A percentile compares a stretch with the other conserved stretches of the same genome.
Conservation (phyloP, 1,140 invertebrate genomes). For the Lepidurus apus region DNA sequence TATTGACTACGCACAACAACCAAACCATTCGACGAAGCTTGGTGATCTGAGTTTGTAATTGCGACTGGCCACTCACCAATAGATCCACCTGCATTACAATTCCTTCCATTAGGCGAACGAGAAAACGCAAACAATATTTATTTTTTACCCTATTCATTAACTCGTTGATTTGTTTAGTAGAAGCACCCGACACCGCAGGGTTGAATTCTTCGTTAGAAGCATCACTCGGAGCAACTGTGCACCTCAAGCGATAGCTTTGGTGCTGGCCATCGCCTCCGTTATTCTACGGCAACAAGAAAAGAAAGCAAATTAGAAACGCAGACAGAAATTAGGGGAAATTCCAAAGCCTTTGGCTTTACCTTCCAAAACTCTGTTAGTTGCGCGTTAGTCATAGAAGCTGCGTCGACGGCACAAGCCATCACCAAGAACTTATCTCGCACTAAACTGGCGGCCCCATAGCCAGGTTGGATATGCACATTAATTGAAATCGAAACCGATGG, state of each 20-base stretch:
- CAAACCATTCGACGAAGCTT: constrained; percentile 11
- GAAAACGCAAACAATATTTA: background rate
- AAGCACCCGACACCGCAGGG: background rate
- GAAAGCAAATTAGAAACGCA: background rate
- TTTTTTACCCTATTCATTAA: constrained; percentile 20
- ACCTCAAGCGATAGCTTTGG: constrained; percentile 33
- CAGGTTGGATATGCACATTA: constrained; percentile 52
- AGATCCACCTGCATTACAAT: background rate
- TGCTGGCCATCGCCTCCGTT: constrained; percentile 5
- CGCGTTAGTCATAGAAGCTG: constrained; percentile 45
- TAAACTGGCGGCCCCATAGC: constrained; percentile 51
- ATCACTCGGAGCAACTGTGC: constrained; percentile 34
- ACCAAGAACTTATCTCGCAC: constrained; percentile 63
- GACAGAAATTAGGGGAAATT: background rate
- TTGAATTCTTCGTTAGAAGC: constrained; percentile 32
- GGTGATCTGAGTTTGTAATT: background rate
- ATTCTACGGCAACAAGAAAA: constrained; percentile 19
- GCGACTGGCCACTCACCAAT: background rate
- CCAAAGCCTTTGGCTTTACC: constrained; percentile 44
- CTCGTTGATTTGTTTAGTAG: constrained; percentile 22
- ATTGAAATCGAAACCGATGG: constrained; percentile 52
- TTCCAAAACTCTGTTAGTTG: constrained; percentile 59
- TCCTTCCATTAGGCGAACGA: background rate
- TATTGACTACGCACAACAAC: constrained; percentile 10
- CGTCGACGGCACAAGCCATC: constrained; percentile 56